Percentiles rank a stretch among this genome's conserved stretches.
These are phyloP conservation scores for Exephanes ischioxanthus DNA, from an alignment of 2,888 invertebrate species.

Conservation along the genomic window DNA sequence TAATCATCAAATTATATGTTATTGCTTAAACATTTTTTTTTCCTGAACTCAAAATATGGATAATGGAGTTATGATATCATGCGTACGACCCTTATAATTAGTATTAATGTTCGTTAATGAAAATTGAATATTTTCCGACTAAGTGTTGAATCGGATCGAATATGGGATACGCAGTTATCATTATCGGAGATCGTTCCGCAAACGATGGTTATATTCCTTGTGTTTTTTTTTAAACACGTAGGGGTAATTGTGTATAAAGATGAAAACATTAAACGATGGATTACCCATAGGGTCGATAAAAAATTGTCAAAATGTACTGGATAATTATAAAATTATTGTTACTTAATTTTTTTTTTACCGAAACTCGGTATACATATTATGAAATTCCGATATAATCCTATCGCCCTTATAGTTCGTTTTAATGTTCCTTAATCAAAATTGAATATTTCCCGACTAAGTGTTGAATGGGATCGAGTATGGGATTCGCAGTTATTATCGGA, in stretches of 20 bases:
- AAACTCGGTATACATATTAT: neutral
- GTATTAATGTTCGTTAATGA: neutral
- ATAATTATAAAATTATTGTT: neutral
- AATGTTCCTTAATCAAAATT: neutral
- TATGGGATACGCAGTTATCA: neutral
- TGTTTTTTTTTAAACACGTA: neutral
- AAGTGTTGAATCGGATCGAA: neutral
- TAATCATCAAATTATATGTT: too few species aligned
- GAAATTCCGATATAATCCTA: neutral
- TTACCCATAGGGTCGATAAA: constrained; percentile 6
- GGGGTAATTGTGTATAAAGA: constrained; percentile 9
- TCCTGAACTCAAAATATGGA: neutral
- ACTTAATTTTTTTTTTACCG: neutral
- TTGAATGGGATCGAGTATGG: neutral
- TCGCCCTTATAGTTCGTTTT: too few species aligned
- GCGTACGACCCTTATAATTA: neutral
- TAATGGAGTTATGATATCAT: neutral
- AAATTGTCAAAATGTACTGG: constrained; percentile 13
- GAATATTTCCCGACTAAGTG: neutral
- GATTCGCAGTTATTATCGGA: neutral
- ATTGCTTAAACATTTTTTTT: neutral
- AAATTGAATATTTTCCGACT: neutral
- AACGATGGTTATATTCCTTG: too few species aligned
- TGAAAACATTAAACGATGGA: constrained; percentile 21
- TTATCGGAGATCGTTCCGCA: neutral